These are phyloP conservation scores for Magallana gigas DNA, from an alignment of 1,140 invertebrate species.

Conservation along the genomic window DNA sequence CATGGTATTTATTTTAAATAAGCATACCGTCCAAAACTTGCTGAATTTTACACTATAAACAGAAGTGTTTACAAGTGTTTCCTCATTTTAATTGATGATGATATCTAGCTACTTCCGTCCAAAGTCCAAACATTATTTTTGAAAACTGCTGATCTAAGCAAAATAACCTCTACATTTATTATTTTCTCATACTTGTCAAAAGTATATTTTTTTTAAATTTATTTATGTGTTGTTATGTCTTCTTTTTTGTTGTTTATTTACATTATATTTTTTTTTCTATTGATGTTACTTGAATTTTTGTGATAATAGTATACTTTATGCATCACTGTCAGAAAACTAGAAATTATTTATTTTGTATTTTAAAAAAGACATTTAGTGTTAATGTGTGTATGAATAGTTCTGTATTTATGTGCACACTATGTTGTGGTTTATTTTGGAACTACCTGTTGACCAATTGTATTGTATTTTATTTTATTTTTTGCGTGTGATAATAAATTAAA, in stretches of 20 bases:
- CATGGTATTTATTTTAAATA: not conserved
- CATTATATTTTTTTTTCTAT: not conserved
- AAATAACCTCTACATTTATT: not conserved
- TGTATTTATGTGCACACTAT: not conserved
- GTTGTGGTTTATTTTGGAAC: not conserved
- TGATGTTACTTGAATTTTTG: not conserved
- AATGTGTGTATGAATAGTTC: not conserved
- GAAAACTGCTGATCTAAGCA: not conserved
- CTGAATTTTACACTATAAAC: too few relatives aligned
- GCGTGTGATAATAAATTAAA: not conserved
- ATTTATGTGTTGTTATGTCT: conserved; percentile 17
- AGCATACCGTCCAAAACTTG: not conserved
- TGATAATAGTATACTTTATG: not conserved
- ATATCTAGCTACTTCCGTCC: too few relatives aligned
- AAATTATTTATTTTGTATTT: not conserved
- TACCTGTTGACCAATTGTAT: not conserved
- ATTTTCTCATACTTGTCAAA: too few relatives aligned
- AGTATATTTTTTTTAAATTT: not conserved
- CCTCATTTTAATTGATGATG: too few relatives aligned
- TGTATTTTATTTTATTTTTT: not conserved
- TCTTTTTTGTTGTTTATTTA: conserved; percentile 25
- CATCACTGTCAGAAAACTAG: conserved; percentile 8
- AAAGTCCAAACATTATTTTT: too few relatives aligned
- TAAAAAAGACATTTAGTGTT: not conserved
- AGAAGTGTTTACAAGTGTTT: too few relatives aligned